These are phyloP conservation scores for Cremastinae sp. DNA, from an alignment of 2,888 invertebrate species.

Conservation along the genomic window DNA sequence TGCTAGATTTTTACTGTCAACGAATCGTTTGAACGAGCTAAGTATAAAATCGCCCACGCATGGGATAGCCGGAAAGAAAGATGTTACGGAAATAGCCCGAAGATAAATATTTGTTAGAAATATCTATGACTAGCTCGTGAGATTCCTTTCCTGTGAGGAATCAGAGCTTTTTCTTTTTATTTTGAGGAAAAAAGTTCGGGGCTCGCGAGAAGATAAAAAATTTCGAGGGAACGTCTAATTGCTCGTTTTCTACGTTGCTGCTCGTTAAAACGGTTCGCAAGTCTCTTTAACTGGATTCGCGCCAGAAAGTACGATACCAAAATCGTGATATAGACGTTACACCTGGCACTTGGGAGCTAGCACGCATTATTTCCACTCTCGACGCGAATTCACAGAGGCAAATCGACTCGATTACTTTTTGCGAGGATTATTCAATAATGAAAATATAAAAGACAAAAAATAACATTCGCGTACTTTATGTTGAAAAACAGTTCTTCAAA, in stretches of 20 bases:
- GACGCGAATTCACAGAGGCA: conserved; percentile 4
- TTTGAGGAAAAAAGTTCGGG: no score
- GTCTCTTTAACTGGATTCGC: conserved; percentile 14
- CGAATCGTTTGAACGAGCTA: conserved; percentile 26
- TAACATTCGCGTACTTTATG: no score
- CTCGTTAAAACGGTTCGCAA: conserved; percentile 32
- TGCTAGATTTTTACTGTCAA: conserved; percentile 30
- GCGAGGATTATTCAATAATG: not conserved
- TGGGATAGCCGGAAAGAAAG: not conserved
- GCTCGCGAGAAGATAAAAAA: not conserved
- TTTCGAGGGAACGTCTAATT: conserved; percentile 19
- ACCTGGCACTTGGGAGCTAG: conserved; percentile 34
- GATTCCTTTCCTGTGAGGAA: not conserved
- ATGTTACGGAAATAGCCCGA: not conserved
- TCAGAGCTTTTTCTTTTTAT: not conserved
- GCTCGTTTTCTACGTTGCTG: conserved; percentile 35
- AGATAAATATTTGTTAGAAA: conserved; percentile 1
- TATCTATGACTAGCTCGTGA: conserved; percentile 1
- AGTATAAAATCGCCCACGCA: conserved; percentile 41
- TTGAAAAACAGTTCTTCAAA: no score
- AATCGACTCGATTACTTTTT: conserved; percentile 3
- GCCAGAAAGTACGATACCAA: conserved; percentile 30
- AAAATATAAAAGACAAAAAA: no score
- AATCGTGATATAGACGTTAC: conserved; percentile 39
- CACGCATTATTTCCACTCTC: conserved; percentile 32